These are phyloP conservation scores for Patella pellucida DNA, from an alignment of 2,888 invertebrate species.

Conservation along the genomic window DNA sequence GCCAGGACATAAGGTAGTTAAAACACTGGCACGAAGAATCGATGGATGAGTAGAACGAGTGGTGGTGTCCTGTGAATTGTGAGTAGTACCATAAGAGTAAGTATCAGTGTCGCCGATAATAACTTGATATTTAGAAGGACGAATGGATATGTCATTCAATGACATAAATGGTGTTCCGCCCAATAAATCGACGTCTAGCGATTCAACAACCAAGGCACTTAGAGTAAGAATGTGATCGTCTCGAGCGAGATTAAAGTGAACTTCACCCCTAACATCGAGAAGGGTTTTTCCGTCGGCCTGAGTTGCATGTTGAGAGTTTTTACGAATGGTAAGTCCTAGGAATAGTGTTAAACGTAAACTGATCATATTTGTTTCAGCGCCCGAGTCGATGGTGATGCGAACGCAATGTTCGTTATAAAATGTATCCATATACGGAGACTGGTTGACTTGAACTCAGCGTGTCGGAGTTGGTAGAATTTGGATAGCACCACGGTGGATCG, in stretches of 20 bases:
- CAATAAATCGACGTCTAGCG: slow-evolving; percentile 2
- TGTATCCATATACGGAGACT: no score
- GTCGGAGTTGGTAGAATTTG: no score
- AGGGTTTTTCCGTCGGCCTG: no score
- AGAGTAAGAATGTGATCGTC: neutral
- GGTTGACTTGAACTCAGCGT: no score
- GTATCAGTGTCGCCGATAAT: slow-evolving; percentile 15
- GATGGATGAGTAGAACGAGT: slow-evolving; percentile 23
- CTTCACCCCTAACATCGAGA: neutral
- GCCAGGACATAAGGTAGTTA: slow-evolving; percentile 24
- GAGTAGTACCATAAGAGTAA: slow-evolving; percentile 13
- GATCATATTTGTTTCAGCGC: no score
- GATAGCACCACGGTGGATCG: no score
- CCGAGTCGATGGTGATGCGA: no score
- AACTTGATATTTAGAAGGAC: neutral
- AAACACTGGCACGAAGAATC: neutral
- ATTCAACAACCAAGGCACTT: slow-evolving; percentile 1
- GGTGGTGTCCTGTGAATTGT: neutral
- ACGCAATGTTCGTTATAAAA: no score
- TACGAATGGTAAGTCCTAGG: no score
- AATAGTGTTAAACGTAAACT: no score
- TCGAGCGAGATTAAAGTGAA: neutral
- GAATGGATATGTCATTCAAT: neutral
- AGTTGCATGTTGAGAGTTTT: no score
- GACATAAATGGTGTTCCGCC: slow-evolving; percentile 4